Evolutionary conservation across 1,140 invertebrate species (phyloP).

Genomic region (Drosophila pseudoobscura): DNA sequence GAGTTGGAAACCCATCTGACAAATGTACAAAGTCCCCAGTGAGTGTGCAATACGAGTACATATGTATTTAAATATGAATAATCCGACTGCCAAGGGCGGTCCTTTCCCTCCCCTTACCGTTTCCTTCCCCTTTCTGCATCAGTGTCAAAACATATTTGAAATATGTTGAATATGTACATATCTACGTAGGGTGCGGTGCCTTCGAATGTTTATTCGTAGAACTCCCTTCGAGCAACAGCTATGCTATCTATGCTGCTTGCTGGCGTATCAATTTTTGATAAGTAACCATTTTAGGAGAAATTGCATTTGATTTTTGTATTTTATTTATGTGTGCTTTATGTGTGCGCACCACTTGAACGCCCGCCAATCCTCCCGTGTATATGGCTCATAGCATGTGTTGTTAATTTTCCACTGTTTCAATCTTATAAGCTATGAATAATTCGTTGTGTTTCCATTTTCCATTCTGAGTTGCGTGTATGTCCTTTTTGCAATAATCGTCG

Average conservation of each 20-base stretch:
- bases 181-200: background rate
- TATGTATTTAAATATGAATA: conserved; percentile 73
- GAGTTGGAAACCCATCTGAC: conserved; percentile 23
- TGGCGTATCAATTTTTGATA: conserved; percentile 75
- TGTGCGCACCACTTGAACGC: no score
- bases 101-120: no score
- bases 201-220: conserved; percentile 1
- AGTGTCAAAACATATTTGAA: conserved; percentile 34
- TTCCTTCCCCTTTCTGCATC: background rate
- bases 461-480: conserved; percentile 24
- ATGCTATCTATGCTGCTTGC: conserved; percentile 2
- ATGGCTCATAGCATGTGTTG: background rate
- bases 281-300: conserved; percentile 76
- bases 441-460: conserved; percentile 8
- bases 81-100: conserved; percentile 49
- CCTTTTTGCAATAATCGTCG: background rate
- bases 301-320: conserved; percentile 73
- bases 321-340: conserved; percentile 7
- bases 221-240: conserved; percentile 7
- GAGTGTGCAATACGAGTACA: conserved; percentile 17
- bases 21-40: conserved; percentile 8
- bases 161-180: conserved; percentile 9
- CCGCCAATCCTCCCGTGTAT: no score
- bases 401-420: conserved; percentile 34
- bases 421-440: conserved; percentile 43